Evolutionary conservation across 2,797 vertebrate species (phyloP), one percentile per base, ranked within the genome.

Genomic region (Tadarida brasiliensis): DNA sequence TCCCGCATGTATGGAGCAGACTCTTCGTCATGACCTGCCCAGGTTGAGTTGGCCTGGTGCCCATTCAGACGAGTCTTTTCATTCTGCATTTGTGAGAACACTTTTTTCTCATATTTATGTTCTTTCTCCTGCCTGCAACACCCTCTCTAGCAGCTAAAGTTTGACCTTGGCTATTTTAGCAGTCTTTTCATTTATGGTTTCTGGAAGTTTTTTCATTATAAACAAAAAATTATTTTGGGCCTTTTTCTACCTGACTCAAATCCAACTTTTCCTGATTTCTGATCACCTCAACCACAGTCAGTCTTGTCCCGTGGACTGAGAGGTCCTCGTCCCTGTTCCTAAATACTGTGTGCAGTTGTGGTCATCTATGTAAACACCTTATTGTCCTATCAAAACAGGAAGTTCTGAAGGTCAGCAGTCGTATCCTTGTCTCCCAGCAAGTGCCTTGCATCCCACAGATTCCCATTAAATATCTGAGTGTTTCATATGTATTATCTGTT

Each of bases 181-280:
- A 51, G 30, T 24, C 70, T 92, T 89, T 87, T 71, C 87, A n/a
- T 56, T 95, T 93, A 90, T 47, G 56, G 61, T n/a, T 76, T 94
- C 57, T 90, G 71, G 54, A 54, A 76, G 35, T 89, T 82, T 47
- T 74, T 47, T 67, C 17, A 44, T 44, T 56, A 28, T 15, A 28
- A 33, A 77, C 47, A 39, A 59, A 74, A 49, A 82, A 81, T 54
- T 26, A 1, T 30, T 61, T 94, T 82, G 70, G 56, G 78, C 35
- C 35, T 17, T 67, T 57, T 59, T 67, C 63, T 59, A 10, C 15
- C 10, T n/a, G 28, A 61, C 59, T 87, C 22, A 81, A 4, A 59
- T 81, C 24, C 4, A 49, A 70, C 26, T 67, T 57, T 86, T 70
- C 39, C 35, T 90, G 35, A 65, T 56, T 85, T 47, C 57, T 68